Evolutionary conservation across 2,797 vertebrate species (phyloP), one percentile per base, ranked within the genome.

Genomic region (Phylloscopus collybita): DNA sequence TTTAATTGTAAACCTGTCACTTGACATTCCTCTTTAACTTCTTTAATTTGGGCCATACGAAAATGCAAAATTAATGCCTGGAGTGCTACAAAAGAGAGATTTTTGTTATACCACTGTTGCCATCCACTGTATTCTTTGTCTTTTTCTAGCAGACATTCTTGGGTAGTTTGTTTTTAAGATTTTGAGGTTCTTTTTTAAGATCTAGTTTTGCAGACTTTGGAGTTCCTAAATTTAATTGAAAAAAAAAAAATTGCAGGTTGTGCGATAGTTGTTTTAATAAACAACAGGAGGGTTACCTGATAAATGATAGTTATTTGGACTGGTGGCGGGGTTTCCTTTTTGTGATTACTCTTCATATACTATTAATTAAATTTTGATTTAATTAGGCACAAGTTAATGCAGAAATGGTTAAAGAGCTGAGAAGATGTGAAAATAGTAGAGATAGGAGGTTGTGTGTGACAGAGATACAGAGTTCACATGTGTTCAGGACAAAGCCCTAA

Each of bases 31-130:
- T 88, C 49, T 82, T 75, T 36, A 89, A 44, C 50, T 49, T 78
- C 22, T 79, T 87, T 73, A 49, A 50, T 32, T 80, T 78, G 9
- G 5, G 8, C 4, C 4, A 42, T 53, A 50, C 30, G 93, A n/a
- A 92, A 90, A 86, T 84, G 54, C 54, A 79, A 90, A 95, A 90
- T 90, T 84, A 92, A 67, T 75, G 16, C 16, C 26, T 93, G 19
- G 15, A 50, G 40, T 30, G 32, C 45, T 94, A 82, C 36, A 80
- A 93, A 89, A 82, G 66, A 94, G 19, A 12, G 7, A 64, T 91
- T 90, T 70, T 88, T 86, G n/a, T 95, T 90, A 71, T 53, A 84
- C 51, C 10, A 36, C 27, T 96, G 6, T 92, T 95, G 69, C 54
- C 3, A 8, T 44, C 29, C 51, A 59, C 70, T 38, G 7, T 87